Evolutionary conservation across 2,113 vertebrate species (phyloP).

Genomic region (Pagrus major): DNA sequence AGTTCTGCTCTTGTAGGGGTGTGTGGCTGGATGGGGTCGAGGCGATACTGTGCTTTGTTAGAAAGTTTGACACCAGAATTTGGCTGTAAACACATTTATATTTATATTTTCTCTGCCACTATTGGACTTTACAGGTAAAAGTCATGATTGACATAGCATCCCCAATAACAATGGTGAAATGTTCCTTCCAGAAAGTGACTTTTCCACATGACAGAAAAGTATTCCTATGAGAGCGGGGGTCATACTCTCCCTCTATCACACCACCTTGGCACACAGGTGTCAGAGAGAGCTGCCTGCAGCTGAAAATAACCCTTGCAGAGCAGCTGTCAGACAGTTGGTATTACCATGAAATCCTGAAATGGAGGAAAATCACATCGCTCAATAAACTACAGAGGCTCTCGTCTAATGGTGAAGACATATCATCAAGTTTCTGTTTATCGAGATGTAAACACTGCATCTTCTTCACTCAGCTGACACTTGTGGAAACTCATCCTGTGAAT

Average conservation of each 20-base stretch:
- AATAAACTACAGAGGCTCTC: constrained; percentile 8
- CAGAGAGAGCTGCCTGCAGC: constrained; percentile 60
- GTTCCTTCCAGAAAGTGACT: constrained; percentile 23
- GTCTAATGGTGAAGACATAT: constrained; percentile 17
- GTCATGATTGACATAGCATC: constrained; percentile 42
- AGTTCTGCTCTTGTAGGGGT: neutral
- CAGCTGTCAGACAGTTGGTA: constrained; percentile 52
- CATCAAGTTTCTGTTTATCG: constrained; percentile 9
- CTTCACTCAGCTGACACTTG: neutral
- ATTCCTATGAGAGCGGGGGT: constrained; percentile 56
- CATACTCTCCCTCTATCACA: constrained; percentile 48
- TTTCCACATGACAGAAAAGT: constrained; percentile 34
- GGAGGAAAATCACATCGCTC: constrained; percentile 21
- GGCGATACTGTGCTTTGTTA: neutral
- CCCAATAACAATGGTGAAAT: constrained; percentile 37
- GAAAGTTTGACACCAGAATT: constrained; percentile 25
- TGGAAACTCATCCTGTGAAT: constrained; percentile 11
- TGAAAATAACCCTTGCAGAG: constrained; percentile 66
- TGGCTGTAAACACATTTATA: constrained; percentile 6
- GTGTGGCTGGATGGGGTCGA: neutral
- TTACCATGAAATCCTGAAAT: constrained; percentile 47
- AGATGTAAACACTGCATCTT: neutral
- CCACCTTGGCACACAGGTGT: constrained; percentile 70
- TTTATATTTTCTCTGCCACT: neutral
- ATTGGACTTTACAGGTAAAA: constrained; percentile 9